phyloP scores from a whole-genome alignment of 2,113 vertebrate species.

The Monarcha castaneiventris region DNA sequence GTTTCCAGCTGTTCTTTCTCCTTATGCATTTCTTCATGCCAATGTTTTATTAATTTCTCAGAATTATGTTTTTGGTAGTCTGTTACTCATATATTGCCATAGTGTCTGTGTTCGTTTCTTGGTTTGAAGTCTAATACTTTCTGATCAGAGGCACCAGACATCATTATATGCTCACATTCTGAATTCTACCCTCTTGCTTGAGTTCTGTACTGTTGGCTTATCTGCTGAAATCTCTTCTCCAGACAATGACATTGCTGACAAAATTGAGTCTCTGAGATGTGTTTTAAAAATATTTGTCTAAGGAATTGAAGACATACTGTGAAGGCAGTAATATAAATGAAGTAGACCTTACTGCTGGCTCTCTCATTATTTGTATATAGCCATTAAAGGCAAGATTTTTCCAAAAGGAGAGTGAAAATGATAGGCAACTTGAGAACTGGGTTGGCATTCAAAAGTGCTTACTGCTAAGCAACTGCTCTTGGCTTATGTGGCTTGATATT shows the following conservation, averaged over 20 bases:
- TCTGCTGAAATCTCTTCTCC: background rate
- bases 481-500: background rate
- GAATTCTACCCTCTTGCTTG: background rate
- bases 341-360: background rate
- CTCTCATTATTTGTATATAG: background rate
- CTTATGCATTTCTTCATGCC: background rate
- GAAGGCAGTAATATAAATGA: background rate
- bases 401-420: background rate
- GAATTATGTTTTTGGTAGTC: background rate
- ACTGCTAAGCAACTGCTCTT: background rate
- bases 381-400: background rate
- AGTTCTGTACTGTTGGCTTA: background rate
- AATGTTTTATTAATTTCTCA: constrained; percentile 16
- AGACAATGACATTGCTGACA: background rate
- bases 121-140: constrained; percentile 4
- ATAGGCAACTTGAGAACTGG: background rate
- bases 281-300: background rate
- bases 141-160: background rate
- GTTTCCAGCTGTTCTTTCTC: constrained; percentile 25
- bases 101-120: background rate
- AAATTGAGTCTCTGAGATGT: background rate
- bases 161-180: background rate
- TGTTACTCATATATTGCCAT: background rate
- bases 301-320: background rate
- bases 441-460: background rate